Evolutionary conservation across 2,113 vertebrate genomes (phyloP).

Genomic region (Nibea albiflora): DNA sequence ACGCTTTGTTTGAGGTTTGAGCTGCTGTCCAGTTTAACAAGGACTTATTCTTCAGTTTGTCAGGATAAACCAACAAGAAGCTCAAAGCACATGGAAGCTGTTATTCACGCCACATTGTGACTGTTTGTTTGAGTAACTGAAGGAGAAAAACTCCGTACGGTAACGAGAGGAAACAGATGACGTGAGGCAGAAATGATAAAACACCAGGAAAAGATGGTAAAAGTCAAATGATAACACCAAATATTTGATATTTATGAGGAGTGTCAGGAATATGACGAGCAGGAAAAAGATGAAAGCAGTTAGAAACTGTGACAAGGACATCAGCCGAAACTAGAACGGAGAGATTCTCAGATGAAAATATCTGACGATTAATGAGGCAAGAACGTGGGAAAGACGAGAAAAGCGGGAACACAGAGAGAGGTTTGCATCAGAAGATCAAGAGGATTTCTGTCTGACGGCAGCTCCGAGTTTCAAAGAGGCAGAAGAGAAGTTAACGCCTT

Average conservation of each 20-base stretch:
- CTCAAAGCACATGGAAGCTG: not conserved
- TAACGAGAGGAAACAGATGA: not conserved
- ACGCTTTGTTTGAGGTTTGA: too few relatives aligned
- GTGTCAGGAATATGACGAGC: constrained; percentile 1
- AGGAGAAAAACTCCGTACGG: not conserved
- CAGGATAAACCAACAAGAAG: not conserved
- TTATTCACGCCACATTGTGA: not conserved
- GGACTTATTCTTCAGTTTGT: not conserved
- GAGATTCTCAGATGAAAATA: not conserved
- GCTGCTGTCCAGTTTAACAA: too few relatives aligned
- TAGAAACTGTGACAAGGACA: not conserved
- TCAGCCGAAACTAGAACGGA: not conserved
- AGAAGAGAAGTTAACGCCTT: not conserved
- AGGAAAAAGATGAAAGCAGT: not conserved
- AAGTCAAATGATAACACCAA: not conserved
- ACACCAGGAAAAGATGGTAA: constrained; percentile 30
- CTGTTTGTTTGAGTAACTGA: not conserved
- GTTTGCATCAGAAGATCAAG: not conserved
- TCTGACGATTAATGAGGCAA: constrained; percentile 9
- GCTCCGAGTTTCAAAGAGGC: not conserved
- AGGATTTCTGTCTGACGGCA: not conserved
- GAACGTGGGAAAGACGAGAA: constrained; percentile 14
- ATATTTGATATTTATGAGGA: not conserved
- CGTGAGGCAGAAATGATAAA: not conserved
- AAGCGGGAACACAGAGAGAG: not conserved